These are phyloP conservation scores for Brevimyrus niger DNA, from an alignment of 2,113 vertebrate genomes.

Conservation along the genomic window DNA sequence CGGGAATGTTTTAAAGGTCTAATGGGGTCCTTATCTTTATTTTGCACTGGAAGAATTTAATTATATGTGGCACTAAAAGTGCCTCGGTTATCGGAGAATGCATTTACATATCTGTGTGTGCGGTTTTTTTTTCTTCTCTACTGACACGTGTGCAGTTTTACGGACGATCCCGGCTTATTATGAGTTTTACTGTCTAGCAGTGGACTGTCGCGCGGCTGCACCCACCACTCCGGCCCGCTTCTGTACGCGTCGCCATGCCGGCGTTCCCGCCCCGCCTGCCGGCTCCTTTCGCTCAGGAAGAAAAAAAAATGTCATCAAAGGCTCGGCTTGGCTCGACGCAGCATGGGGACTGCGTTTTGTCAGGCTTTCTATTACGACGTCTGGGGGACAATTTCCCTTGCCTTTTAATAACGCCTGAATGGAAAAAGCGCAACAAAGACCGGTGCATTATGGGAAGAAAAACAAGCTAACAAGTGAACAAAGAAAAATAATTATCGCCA, in stretches of 20 bases:
- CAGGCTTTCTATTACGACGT: neutral
- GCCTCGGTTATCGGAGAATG: constrained; percentile 32
- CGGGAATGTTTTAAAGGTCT: constrained; percentile 57
- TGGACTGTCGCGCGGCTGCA: constrained; percentile 7
- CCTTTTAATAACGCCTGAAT: constrained; percentile 4
- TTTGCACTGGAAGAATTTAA: constrained; percentile 54
- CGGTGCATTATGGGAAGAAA: neutral
- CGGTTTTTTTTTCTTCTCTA: neutral
- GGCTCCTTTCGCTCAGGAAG: neutral
- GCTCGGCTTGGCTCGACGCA: neutral
- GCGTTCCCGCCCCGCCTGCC: neutral
- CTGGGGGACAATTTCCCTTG: neutral
- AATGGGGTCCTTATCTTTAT: constrained; percentile 67
- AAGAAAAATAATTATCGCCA: constrained; percentile 3
- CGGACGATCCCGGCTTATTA: constrained; percentile 22
- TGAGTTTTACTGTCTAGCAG: constrained; percentile 34
- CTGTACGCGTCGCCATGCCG: neutral
- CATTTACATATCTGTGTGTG: constrained; percentile 39
- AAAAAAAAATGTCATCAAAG: neutral
- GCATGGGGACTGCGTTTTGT: neutral
- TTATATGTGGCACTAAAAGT: constrained; percentile 45
- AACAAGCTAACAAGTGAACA: constrained; percentile 1
- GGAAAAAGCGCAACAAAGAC: neutral
- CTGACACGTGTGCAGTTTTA: constrained; percentile 17
- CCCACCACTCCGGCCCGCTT: neutral